These are phyloP conservation scores for Mesocentrotus franciscanus DNA, from an alignment of 53 echinoderm and acorn worm genomes.

Conservation along the genomic window DNA sequence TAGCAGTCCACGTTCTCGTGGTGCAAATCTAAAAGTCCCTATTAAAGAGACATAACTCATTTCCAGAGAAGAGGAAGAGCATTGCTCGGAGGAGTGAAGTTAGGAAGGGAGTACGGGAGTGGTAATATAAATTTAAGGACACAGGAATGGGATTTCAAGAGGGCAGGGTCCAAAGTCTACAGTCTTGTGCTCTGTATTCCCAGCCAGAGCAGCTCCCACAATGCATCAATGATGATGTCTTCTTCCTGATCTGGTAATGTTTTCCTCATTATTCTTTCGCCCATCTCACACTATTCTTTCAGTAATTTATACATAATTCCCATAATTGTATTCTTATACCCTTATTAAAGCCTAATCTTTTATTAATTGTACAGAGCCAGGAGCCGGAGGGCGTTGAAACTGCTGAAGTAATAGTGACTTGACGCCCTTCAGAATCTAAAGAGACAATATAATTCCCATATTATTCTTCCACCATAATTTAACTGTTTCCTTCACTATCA, in stretches of 20 bases:
- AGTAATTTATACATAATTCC: not conserved
- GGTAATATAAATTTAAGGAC: not conserved
- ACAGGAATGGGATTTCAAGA: not conserved
- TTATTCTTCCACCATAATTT: too few species aligned
- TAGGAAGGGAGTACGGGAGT: not conserved
- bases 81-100: not conserved
- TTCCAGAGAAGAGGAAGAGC: not conserved
- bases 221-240: not conserved
- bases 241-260: not conserved
- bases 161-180: not conserved
- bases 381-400: too few species aligned
- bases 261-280: not conserved
- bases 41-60: not conserved
- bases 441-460: too few species aligned
- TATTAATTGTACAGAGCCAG: too few species aligned
- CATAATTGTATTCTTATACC: not conserved
- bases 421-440: too few species aligned
- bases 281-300: not conserved
- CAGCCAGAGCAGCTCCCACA: not conserved
- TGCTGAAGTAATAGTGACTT: too few species aligned
- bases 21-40: too few species aligned
- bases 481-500: too few species aligned
- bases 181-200: not conserved
- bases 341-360: too few species aligned
- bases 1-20: too few species aligned